Evolutionary conservation across 2,888 invertebrate genomes (phyloP), one percentile per base, ranked within the genome.

Genomic region (Lochmaea crataegi): DNA sequence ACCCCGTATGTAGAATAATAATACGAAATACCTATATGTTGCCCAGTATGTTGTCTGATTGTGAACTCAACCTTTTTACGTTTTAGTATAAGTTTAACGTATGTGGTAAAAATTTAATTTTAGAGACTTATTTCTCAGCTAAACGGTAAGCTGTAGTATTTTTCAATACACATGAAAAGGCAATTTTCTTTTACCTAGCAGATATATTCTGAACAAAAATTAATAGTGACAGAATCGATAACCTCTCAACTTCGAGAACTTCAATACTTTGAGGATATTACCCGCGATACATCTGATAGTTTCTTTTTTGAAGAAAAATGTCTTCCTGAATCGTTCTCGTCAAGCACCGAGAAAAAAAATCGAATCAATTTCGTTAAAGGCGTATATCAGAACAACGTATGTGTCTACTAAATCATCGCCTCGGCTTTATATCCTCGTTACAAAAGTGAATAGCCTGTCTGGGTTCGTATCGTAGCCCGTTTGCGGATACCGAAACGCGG

Each of bases 361-460:
- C 76, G 72, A 76, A 79, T 82, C 81, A 78, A 81, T 82, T 79
- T 78, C 75, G 71, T 76, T 76, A 77, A 73, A 76, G 75, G 78
- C 77, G 77, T 65, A 60, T 69, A 68, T 77, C 77, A 74, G 77
- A 77, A 77, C 77, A 77, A 72, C 76, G 74, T 74, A 72, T 76
- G 71, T 68, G 72, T 66, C 75, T 65, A 71, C 68, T 76, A 75
- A 76, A 76, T 76, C 75, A 76, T 76, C 75, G 53, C 53, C 53
- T 65, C 78, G 80, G 78, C 80, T 81, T 82, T 82, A 82, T 80
- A 80, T 80, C 80, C 81, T 81, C 82, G 81, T 82, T 82, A 82
- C 80, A 76, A 53, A 75, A 76, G 79, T 73, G 79, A 80, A 80
- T 78, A 75, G 78, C 79, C 79, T 80, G 80, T 32, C 80, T 80